Evolutionary conservation across 2,888 invertebrate species (phyloP), one percentile per base, ranked within the genome.

Genomic region (Macropis europaea): DNA sequence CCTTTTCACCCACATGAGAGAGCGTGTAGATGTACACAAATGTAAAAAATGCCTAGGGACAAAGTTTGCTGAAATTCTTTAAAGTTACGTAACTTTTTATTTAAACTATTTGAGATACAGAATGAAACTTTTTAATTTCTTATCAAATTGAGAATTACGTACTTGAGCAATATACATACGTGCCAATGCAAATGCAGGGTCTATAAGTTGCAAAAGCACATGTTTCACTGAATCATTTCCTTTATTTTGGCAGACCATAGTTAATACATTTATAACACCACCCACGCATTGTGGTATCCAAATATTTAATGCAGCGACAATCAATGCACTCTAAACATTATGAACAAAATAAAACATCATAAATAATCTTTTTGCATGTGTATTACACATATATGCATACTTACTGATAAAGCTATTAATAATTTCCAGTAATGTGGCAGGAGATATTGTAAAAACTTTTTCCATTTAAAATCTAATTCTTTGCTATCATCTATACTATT

Each of bases 11-110:
- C 45, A 98, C 93, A 86, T 95, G 94, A 0, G 97, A 95, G 36
- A 99, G 90, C 68, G 96, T 91, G 68, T 95, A 94, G 80, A 99
- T 98, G 90, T 99, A 99, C 54, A 94, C 90, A 87, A 97, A 97
- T 50, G 99, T 98, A 86, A 97, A 95, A 17, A 94, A 90, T 11
- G 97, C 95, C 96, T 97, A 91, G 3, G 43, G 69, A 40, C 19
- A 24, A 26, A 42, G 32, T 40, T 11, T 72, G 36, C 9, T 59
- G 15, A 62, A 22, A 24, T 45, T 32, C 2, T 45, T 24, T 13
- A n/a, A 19, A 15, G 26, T 9, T 32, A 50, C 9, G 30, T 13
- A 32, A 40, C 6, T 1, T 7, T 34, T 26, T 15, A 4, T 38
- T 26, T 22, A 9, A 24, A 24, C 22, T 48, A 4, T 38, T 53